Conservation (phyloP, 2,797 vertebrate species). For the Adrianichthys oophorus region DNA sequence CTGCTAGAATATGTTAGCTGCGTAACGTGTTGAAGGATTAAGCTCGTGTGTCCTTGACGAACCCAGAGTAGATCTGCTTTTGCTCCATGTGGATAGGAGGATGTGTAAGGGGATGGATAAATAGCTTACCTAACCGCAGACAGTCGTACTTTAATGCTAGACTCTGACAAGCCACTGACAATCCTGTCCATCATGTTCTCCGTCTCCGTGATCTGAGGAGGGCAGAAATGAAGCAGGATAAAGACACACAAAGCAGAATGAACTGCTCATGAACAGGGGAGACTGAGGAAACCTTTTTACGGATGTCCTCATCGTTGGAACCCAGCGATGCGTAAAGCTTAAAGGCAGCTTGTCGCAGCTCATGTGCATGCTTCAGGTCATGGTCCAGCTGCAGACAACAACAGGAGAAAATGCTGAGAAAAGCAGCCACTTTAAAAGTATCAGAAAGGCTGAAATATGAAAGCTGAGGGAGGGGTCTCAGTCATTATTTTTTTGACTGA, state of each 20-base stretch:
- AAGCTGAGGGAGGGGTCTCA: too few relatives aligned
- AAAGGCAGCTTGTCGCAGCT: slow-evolving; percentile 97
- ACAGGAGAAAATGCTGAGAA: background rate
- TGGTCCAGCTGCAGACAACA: slow-evolving; percentile 87
- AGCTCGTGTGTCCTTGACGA: too few relatives aligned
- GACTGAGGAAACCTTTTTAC: slow-evolving; percentile 88
- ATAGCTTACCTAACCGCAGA: slow-evolving; percentile 89
- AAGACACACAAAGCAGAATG: slow-evolving; percentile 1
- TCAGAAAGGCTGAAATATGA: background rate
- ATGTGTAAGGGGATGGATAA: background rate
- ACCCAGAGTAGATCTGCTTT: too few relatives aligned
- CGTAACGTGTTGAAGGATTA: too few relatives aligned
- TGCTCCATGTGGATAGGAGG: too few relatives aligned
- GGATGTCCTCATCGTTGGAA: slow-evolving; percentile 98
- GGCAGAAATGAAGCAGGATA: slow-evolving; percentile 9
- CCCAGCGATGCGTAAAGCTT: slow-evolving; percentile 98
- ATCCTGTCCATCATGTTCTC: slow-evolving; percentile 99
- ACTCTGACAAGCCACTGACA: slow-evolving; percentile 96
- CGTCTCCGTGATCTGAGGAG: slow-evolving; percentile 92
- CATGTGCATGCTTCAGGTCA: slow-evolving; percentile 97
- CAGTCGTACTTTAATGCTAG: slow-evolving; percentile 98
- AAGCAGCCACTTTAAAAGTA: background rate
- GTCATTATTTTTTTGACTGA: too few relatives aligned
- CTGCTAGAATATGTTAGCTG: too few relatives aligned
- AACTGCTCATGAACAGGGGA: background rate